These are phyloP conservation scores for Trachops cirrhosus DNA, from an alignment of 2,797 vertebrate species.

Conservation along the genomic window DNA sequence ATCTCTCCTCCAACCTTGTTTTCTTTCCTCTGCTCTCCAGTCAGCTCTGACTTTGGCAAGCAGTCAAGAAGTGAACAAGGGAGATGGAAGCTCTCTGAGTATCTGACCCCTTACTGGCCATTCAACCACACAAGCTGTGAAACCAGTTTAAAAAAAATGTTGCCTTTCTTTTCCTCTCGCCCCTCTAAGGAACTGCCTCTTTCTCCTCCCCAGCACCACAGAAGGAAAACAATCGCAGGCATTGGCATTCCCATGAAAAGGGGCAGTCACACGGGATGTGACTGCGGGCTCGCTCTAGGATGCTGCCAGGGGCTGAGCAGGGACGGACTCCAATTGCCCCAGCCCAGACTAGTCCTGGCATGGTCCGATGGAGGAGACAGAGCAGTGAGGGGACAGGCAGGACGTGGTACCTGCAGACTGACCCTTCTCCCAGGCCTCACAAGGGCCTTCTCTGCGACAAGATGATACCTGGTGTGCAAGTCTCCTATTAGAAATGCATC, in stretches of 20 bases:
- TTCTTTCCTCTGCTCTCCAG: not conserved
- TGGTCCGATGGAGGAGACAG: slow-evolving; percentile 71
- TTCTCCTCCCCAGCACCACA: not conserved
- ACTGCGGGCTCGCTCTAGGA: slow-evolving; percentile 59
- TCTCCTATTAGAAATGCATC: not conserved
- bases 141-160: not conserved
- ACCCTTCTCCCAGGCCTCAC: not conserved
- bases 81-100: slow-evolving; percentile 22
- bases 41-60: slow-evolving; percentile 44
- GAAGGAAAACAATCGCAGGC: slow-evolving; percentile 52
- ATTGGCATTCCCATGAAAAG: slow-evolving; percentile 79
- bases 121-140: slow-evolving; percentile 17
- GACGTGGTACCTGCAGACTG: not conserved
- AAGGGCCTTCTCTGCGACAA: not conserved
- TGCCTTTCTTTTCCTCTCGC: slow-evolving; percentile 7
- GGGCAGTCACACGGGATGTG: slow-evolving; percentile 78
- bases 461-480: slow-evolving; percentile 80
- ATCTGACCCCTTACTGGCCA: slow-evolving; percentile 40
- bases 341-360: slow-evolving; percentile 48
- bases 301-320: slow-evolving; percentile 74
- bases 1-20: not conserved
- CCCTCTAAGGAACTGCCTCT: slow-evolving; percentile 15
- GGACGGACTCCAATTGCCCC: slow-evolving; percentile 75
- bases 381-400: not conserved
- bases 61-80: slow-evolving; percentile 39